Evolutionary conservation across 1,140 invertebrate genomes (phyloP), one percentile per base, ranked within the genome.

Genomic region (Ceratina calcarata): DNA sequence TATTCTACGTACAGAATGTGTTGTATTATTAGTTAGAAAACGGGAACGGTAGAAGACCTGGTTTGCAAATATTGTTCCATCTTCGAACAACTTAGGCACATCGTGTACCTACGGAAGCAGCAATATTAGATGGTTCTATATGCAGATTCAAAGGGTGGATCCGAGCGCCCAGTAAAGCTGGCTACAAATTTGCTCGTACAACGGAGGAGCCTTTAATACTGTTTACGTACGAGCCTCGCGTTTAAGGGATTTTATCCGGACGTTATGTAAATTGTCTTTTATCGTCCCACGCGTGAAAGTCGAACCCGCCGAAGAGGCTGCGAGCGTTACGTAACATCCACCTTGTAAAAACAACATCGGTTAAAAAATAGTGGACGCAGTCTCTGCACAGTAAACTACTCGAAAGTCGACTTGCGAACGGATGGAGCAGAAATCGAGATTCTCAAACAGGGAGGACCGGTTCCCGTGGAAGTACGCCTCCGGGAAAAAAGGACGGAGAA

Each of bases 161-260:
- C 57, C 15, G 16, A n/a, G 0, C 24, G 22, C 68, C 32, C 37
- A 51, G 74, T 32, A 68, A 77, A 78, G 76, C 76, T 72, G n/a
- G 76, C 76, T 64, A 78, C 69, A 78, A 78, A 78, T 78, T 78
- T 78, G 68, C 68, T 72, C 76, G 68, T 55, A 68, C 68, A 27
- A 62, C 49, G 58, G 4, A n/a, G 58, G 16, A 71, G 49, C 60
- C 68, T 60, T 71, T 78, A 78, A 78, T 78, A 62, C 68, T 78
- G 76, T 72, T 78, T 78, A 70, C 58, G 27, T 49, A 78, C 55
- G 16, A 13, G 68, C 55, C 27, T 0, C 8, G 60, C 60, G 60
- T 78, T 55, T 71, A 72, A 71, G 68, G 68, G 69, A 78, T 64
- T 57, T 57, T 49, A 55, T 78, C 49, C 20, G n/a, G 15, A 18